phyloP scores from a whole-genome alignment of 2,888 invertebrate genomes.

The Gandaritis pyraliata region DNA sequence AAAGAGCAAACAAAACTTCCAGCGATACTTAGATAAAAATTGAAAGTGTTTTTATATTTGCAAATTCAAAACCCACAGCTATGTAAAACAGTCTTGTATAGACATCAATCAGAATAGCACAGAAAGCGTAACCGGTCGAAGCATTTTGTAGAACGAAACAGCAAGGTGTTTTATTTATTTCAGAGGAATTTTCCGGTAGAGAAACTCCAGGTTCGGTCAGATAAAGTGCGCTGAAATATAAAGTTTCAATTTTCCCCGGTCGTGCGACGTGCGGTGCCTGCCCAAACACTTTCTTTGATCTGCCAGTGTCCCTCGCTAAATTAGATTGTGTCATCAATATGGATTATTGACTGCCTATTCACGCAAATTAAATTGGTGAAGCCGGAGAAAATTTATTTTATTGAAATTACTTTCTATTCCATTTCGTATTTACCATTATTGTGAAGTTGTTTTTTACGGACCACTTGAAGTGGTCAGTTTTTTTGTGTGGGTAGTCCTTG shows the following conservation, averaged over 20 bases:
- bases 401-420: not conserved
- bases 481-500: no score
- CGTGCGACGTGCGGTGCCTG: constrained; percentile 67
- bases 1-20: no score
- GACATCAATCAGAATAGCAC: constrained; percentile 4
- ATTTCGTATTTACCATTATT: not conserved
- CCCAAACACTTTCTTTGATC: constrained; percentile 62
- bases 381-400: not conserved
- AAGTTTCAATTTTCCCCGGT: constrained; percentile 78
- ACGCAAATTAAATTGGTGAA: constrained; percentile 28
- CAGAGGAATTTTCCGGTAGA: constrained; percentile 68
- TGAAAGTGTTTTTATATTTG: no score
- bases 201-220: constrained; percentile 69
- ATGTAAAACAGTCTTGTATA: no score
- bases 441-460: no score
- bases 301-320: constrained; percentile 42
- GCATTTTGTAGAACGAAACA: constrained; percentile 50
- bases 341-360: constrained; percentile 41
- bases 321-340: constrained; percentile 45
- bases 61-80: no score
- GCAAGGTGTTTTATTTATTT: constrained; percentile 71
- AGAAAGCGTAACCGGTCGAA: constrained; percentile 13
- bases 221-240: constrained; percentile 80
- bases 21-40: no score
- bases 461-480: no score